These are phyloP conservation scores for Pungitius pungitius DNA, from an alignment of 2,113 vertebrate genomes.

Conservation along the genomic window DNA sequence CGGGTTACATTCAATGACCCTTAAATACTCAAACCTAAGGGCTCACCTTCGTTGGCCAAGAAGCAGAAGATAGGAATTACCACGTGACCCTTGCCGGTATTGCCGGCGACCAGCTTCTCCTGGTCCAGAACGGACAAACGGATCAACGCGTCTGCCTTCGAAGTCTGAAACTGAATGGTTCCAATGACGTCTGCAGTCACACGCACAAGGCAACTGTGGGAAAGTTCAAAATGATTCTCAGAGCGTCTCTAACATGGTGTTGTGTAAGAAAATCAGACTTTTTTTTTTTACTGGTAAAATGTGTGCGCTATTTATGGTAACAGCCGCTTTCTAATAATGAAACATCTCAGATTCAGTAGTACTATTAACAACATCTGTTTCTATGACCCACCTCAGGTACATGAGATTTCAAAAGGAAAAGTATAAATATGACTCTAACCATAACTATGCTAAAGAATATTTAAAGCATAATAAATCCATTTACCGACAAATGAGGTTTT, in stretches of 20 bases:
- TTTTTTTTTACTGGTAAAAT: background rate
- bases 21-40: background rate
- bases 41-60: conserved; percentile 77
- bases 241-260: background rate
- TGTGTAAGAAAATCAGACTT: conserved; percentile 2
- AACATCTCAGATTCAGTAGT: background rate
- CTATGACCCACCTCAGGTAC: background rate
- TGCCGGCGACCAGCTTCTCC: conserved; percentile 76
- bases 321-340: background rate
- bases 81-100: conserved; percentile 83
- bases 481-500: conserved; percentile 89
- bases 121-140: conserved; percentile 87
- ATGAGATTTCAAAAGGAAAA: background rate
- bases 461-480: background rate
- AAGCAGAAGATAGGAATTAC: conserved; percentile 88
- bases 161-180: conserved; percentile 88
- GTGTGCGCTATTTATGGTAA: background rate
- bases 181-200: conserved; percentile 70
- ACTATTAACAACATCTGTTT: background rate
- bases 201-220: conserved; percentile 82
- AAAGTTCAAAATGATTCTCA: background rate
- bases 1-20: background rate
- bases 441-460: background rate
- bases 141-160: conserved; percentile 82
- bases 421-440: background rate